Evolutionary conservation across 2,797 vertebrate genomes (phyloP).

Genomic region (Galago senegalensis): DNA sequence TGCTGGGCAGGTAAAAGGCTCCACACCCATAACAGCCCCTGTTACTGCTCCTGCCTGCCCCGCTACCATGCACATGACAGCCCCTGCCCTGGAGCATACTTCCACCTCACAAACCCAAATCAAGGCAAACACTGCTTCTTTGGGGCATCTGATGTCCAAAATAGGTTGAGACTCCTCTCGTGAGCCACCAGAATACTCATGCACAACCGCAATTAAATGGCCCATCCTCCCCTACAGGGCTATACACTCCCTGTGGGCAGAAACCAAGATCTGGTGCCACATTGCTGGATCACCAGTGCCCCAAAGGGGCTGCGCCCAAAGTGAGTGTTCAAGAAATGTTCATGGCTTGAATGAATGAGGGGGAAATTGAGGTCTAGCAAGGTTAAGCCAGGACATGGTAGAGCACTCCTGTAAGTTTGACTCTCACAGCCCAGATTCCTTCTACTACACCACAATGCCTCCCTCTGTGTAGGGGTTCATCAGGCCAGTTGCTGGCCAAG

Average conservation of each 20-base stretch:
- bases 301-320: neutral
- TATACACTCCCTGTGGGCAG: neutral
- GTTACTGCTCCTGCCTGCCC: neutral
- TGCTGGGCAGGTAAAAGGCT: neutral
- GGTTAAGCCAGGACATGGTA: neutral
- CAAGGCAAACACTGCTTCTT: neutral
- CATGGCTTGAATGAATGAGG: neutral
- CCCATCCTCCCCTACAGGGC: neutral
- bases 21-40: neutral
- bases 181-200: neutral
- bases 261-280: neutral
- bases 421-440: neutral
- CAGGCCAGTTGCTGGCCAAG: neutral
- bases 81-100: neutral
- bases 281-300: neutral
- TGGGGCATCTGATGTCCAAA: neutral
- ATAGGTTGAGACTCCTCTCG: neutral
- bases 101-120: neutral
- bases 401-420: neutral
- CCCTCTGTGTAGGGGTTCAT: neutral
- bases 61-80: too few species aligned
- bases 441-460: neutral
- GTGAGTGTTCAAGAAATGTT: neutral
- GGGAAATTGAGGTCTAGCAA: neutral
- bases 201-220: neutral